Conservation (phyloP, 2,113 vertebrate genomes). For the Plectropomus leopardus region DNA sequence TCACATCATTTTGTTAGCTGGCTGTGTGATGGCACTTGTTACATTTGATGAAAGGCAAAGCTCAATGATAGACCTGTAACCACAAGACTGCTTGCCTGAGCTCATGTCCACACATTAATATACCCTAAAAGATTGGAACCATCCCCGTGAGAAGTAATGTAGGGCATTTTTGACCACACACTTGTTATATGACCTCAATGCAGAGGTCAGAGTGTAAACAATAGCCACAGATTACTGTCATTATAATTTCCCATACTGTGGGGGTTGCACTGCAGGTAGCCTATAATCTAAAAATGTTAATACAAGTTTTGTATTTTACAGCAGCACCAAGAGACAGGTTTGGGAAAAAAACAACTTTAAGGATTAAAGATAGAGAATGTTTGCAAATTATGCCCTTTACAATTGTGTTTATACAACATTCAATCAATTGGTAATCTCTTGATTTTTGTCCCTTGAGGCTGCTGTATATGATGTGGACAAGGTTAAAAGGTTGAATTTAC, state of each 20-base stretch:
- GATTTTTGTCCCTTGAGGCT: no score
- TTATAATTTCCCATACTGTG: background rate
- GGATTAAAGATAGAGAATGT: no score
- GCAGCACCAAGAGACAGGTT: background rate
- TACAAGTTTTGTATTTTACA: background rate
- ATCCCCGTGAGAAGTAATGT: background rate
- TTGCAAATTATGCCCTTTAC: background rate
- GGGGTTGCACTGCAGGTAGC: background rate
- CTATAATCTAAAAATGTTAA: background rate
- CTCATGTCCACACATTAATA: slow-evolving; percentile 9
- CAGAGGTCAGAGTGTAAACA: slow-evolving; percentile 1
- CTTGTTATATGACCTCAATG: background rate
- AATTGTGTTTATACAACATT: background rate
- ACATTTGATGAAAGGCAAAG: background rate
- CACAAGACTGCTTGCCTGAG: background rate
- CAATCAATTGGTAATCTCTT: background rate
- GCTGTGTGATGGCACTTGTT: background rate
- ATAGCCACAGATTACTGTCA: background rate
- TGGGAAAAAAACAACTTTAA: background rate
- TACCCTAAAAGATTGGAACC: background rate
- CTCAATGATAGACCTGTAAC: background rate
- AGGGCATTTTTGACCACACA: background rate
- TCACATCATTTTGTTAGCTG: background rate
- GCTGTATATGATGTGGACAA: no score
- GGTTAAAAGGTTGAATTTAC: no score